Evolutionary conservation across 2,888 invertebrate species (phyloP).

Genomic region (Heliconius ethilla): DNA sequence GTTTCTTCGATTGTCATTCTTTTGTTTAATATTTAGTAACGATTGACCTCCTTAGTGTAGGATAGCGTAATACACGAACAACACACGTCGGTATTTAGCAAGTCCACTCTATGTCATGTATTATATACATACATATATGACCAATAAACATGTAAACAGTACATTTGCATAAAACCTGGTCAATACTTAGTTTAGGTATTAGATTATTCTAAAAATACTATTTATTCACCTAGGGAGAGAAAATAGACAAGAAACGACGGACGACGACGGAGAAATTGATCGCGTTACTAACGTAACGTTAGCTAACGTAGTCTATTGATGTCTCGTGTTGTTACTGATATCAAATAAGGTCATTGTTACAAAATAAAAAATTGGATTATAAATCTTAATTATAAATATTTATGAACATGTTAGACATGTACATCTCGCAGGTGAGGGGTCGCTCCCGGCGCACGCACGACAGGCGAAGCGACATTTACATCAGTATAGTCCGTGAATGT

Average conservation of each 20-base stretch:
- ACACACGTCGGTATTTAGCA: constrained; percentile 11
- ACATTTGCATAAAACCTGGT: no score
- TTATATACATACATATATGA: no score
- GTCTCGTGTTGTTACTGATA: background rate
- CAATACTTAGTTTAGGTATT: no score
- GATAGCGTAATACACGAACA: background rate
- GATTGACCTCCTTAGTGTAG: constrained; percentile 26
- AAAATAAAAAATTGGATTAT: background rate
- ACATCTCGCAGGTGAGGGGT: background rate
- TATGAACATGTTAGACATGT: background rate
- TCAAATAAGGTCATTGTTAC: background rate
- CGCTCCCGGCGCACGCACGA: background rate
- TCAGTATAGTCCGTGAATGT: background rate
- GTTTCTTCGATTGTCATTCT: constrained; percentile 26
- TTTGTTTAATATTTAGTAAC: constrained; percentile 26
- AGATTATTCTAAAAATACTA: no score
- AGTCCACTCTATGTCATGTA: background rate
- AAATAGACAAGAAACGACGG: no score
- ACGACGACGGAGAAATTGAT: no score
- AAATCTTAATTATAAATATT: background rate
- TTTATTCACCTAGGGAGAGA: no score
- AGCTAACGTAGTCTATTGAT: no score
- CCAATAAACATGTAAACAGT: background rate
- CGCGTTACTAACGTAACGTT: no score
- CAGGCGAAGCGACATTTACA: background rate